These are phyloP conservation scores for Mesocentrotus franciscanus DNA, from an alignment of 53 echinoderm and acorn worm species.

Conservation along the genomic window DNA sequence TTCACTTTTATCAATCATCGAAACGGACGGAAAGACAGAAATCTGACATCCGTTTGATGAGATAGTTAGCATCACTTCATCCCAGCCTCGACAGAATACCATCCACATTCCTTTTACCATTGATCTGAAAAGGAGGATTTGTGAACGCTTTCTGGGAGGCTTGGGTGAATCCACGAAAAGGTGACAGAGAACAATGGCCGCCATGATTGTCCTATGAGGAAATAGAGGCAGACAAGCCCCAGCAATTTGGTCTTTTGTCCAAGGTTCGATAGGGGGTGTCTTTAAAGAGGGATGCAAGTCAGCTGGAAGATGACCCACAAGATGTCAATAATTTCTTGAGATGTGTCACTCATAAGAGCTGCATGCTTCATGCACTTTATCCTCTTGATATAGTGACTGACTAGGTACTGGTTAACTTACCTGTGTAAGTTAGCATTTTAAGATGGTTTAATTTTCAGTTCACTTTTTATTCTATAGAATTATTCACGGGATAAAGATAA, in stretches of 20 bases:
- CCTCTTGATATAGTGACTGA: too few species aligned
- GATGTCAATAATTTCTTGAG: neutral
- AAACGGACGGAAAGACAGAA: neutral
- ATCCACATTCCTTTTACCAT: neutral
- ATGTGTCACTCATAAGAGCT: neutral
- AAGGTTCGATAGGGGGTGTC: neutral
- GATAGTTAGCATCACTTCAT: constrained; percentile 27
- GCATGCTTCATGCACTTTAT: too few species aligned
- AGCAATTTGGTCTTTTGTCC: constrained; percentile 20
- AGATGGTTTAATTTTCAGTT: too few species aligned
- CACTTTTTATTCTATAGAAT: too few species aligned
- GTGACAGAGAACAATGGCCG: constrained; percentile 25
- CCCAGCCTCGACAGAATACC: neutral
- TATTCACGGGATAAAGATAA: too few species aligned
- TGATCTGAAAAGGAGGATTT: constrained; percentile 20
- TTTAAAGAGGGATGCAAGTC: neutral
- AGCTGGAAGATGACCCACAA: neutral
- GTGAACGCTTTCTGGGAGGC: neutral
- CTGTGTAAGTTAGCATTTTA: too few species aligned
- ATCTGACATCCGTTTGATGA: constrained; percentile 14
- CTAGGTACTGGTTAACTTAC: too few species aligned
- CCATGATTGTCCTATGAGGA: constrained; percentile 35
- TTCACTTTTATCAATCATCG: neutral
- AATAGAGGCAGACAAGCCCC: constrained; percentile 22
- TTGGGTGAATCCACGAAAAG: neutral